phyloP scores from a whole-genome alignment of 2,888 invertebrate genomes.

The Monopis laevigella region DNA sequence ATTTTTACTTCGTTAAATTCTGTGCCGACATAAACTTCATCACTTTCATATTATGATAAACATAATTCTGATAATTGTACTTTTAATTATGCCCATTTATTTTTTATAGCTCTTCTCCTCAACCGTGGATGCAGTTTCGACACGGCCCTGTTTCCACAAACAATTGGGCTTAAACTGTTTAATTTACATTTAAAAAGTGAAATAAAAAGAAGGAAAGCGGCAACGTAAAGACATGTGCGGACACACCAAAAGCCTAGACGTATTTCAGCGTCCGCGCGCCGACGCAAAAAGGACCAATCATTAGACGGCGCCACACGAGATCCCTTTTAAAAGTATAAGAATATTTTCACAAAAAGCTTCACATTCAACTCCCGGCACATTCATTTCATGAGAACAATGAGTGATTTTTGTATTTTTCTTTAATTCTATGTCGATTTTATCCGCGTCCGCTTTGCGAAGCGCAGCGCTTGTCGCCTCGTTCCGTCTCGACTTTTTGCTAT shows the following conservation, averaged over 20 bases:
- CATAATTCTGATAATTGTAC: conserved; percentile 4
- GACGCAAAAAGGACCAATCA: conserved; percentile 63
- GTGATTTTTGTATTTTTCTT: conserved; percentile 67
- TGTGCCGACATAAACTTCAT: neutral
- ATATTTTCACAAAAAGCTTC: conserved; percentile 66
- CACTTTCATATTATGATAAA: conserved; percentile 1
- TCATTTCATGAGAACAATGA: conserved; percentile 69
- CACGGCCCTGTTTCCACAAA: conserved; percentile 30
- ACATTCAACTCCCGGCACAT: conserved; percentile 67
- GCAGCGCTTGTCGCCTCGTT: conserved; percentile 57
- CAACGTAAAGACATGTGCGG: conserved; percentile 52
- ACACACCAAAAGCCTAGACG: conserved; percentile 59
- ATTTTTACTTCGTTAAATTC: neutral
- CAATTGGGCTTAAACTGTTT: conserved; percentile 58
- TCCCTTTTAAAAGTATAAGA: conserved; percentile 67
- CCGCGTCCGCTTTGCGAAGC: conserved; percentile 37
- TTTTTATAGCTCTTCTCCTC: neutral
- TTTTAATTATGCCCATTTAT: conserved; percentile 1
- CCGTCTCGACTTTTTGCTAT: conserved; percentile 59
- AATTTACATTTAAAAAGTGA: conserved; percentile 55
- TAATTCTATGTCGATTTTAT: conserved; percentile 68
- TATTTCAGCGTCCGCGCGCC: conserved; percentile 40
- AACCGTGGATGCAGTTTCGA: neutral
- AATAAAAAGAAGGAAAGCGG: conserved; percentile 42
- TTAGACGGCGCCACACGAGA: conserved; percentile 68